Percentiles rank a stretch among this genome's conserved stretches.
These are phyloP conservation scores for Galerucella nymphaeae DNA, from an alignment of 2,888 invertebrate genomes.

Conservation along the genomic window DNA sequence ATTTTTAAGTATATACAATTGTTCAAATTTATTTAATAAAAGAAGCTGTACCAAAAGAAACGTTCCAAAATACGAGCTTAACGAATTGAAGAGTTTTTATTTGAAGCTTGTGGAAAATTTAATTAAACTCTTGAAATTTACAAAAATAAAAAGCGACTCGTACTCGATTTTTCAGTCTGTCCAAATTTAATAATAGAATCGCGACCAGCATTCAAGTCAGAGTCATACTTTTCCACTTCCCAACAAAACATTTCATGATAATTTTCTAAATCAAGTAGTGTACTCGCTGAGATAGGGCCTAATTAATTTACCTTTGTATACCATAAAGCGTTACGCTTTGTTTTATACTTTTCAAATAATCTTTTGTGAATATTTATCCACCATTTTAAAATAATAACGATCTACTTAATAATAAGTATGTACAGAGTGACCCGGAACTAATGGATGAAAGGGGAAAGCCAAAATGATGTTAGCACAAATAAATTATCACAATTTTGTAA, in stretches of 20 bases:
- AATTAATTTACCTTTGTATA: constrained; percentile 12
- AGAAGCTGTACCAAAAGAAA: too few species aligned
- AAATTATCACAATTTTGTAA: too few species aligned
- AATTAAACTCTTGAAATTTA: background rate
- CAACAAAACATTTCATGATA: constrained; percentile 6
- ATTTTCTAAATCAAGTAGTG: background rate
- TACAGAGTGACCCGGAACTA: too few species aligned
- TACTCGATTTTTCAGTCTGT: background rate
- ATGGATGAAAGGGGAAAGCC: too few species aligned
- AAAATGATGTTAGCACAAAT: too few species aligned
- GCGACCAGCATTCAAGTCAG: background rate
- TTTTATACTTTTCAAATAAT: background rate
- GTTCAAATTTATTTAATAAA: too few species aligned
- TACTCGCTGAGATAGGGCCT: background rate
- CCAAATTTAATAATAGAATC: background rate
- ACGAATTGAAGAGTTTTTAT: too few species aligned
- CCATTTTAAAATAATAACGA: background rate
- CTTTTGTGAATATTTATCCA: background rate
- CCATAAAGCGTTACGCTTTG: background rate
- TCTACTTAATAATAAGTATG: too few species aligned
- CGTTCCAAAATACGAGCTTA: too few species aligned
- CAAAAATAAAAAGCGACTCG: background rate
- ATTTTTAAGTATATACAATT: too few species aligned
- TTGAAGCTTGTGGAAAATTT: background rate
- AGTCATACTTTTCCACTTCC: background rate